phyloP scores from a whole-genome alignment of 2,113 vertebrate species.

The Scomber colias region DNA sequence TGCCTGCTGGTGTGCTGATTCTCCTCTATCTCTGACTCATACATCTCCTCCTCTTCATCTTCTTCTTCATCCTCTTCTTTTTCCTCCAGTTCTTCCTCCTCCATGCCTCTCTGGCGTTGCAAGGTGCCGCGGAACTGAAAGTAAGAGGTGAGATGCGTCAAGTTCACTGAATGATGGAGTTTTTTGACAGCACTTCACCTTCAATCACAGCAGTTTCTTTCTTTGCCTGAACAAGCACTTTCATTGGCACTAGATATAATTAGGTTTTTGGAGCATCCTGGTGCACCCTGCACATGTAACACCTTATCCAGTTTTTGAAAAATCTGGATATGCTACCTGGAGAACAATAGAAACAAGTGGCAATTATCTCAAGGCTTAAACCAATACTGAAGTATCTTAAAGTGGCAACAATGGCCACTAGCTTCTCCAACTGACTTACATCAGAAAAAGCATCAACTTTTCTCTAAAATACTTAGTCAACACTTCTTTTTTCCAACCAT shows the following conservation, averaged over 20 bases:
- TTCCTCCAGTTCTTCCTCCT: slow-evolving; percentile 49
- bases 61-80: slow-evolving; percentile 63
- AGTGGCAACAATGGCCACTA: no score
- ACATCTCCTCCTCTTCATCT: slow-evolving; percentile 61
- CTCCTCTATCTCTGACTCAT: slow-evolving; percentile 59
- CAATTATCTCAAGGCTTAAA: no score
- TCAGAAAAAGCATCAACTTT: no score
- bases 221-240: not conserved
- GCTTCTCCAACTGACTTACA: no score
- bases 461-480: no score
- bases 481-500: no score
- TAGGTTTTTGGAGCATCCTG: no score
- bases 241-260: not conserved
- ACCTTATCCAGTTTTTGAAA: no score
- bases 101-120: slow-evolving; percentile 59
- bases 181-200: not conserved
- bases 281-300: no score
- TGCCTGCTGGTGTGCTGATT: slow-evolving; percentile 49
- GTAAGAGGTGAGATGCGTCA: not conserved
- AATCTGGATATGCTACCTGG: no score
- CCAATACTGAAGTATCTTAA: no score
- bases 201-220: not conserved
- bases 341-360: no score
- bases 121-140: slow-evolving; percentile 60
- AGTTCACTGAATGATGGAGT: not conserved